Percentiles rank a stretch among this genome's conserved stretches.
phyloP scores from a whole-genome alignment of 53 echinoderm and acorn worm genomes.

The Apostichopus leukothele region DNA sequence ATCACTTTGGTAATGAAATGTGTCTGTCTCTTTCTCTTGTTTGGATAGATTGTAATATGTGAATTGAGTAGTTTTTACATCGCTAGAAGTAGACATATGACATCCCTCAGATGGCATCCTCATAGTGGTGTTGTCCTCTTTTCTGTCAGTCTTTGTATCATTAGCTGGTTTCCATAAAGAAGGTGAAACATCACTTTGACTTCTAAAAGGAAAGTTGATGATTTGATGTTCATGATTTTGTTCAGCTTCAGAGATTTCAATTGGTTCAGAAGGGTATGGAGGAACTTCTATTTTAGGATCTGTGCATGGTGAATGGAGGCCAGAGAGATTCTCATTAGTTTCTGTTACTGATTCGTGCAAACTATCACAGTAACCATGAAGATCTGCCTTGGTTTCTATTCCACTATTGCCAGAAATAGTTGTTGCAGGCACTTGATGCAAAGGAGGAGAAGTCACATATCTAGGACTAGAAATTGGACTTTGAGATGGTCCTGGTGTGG shows the following conservation, averaged over 20 bases:
- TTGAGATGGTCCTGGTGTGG: slow-evolving; percentile 37
- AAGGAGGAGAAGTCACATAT: slow-evolving; percentile 40
- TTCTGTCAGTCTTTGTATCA: neutral
- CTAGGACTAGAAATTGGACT: slow-evolving; percentile 34
- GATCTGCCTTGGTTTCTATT: neutral
- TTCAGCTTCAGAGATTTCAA: neutral
- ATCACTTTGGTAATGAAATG: neutral
- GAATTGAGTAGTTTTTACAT: neutral
- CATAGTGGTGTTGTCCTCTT: neutral
- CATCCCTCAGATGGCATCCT: neutral
- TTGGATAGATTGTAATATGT: neutral
- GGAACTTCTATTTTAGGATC: neutral
- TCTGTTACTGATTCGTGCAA: neutral
- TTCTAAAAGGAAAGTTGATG: neutral
- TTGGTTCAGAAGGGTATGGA: neutral
- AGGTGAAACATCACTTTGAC: neutral
- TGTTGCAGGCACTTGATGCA: slow-evolving; percentile 12
- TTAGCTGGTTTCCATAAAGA: neutral
- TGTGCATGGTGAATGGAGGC: neutral
- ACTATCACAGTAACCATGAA: neutral
- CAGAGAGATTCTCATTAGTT: neutral
- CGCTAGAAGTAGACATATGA: neutral
- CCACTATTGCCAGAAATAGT: neutral
- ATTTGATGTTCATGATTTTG: neutral
- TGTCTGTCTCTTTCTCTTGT: neutral